These are phyloP conservation scores for Drosophila santomea DNA, from an alignment of 1,140 invertebrate genomes.

Conservation along the genomic window DNA sequence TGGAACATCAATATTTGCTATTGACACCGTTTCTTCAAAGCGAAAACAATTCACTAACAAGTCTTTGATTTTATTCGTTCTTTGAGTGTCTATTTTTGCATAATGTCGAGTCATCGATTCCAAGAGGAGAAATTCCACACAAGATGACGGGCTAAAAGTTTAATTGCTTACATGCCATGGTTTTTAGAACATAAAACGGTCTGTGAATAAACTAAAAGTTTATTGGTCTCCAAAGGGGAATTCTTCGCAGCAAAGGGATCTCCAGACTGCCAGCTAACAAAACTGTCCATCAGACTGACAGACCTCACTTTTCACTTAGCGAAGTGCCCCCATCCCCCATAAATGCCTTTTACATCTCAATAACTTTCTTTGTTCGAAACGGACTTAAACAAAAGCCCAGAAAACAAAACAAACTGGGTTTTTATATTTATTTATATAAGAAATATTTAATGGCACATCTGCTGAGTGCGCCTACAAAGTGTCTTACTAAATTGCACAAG, in stretches of 20 bases:
- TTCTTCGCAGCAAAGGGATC: slow-evolving; percentile 18
- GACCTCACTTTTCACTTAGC: not conserved
- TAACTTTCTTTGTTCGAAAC: slow-evolving; percentile 38
- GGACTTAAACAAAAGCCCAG: slow-evolving; percentile 9
- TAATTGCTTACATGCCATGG: too few species aligned
- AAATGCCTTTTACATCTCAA: slow-evolving; percentile 21
- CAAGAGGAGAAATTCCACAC: slow-evolving; percentile 18
- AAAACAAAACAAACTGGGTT: not conserved
- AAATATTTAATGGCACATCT: slow-evolving; percentile 26
- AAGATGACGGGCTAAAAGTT: slow-evolving; percentile 22
- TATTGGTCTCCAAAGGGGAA: slow-evolving; percentile 3
- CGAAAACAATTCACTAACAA: slow-evolving; percentile 2
- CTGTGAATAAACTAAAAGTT: slow-evolving; percentile 19
- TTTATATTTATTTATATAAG: not conserved
- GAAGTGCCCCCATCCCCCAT: not conserved
- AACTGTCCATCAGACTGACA: slow-evolving; percentile 9
- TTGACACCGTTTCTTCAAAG: slow-evolving; percentile 3
- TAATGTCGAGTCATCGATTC: slow-evolving; percentile 28
- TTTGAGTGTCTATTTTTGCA: slow-evolving; percentile 16
- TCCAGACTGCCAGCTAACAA: not conserved
- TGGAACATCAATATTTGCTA: slow-evolving; percentile 13
- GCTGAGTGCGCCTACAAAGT: slow-evolving; percentile 4
- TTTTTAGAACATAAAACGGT: not conserved
- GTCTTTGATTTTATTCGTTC: not conserved
- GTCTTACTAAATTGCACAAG: slow-evolving; percentile 22